Evolutionary conservation across 2,797 vertebrate species (phyloP), one percentile per base, ranked within the genome.

Genomic region (Muraenolepis orangiensis): DNA sequence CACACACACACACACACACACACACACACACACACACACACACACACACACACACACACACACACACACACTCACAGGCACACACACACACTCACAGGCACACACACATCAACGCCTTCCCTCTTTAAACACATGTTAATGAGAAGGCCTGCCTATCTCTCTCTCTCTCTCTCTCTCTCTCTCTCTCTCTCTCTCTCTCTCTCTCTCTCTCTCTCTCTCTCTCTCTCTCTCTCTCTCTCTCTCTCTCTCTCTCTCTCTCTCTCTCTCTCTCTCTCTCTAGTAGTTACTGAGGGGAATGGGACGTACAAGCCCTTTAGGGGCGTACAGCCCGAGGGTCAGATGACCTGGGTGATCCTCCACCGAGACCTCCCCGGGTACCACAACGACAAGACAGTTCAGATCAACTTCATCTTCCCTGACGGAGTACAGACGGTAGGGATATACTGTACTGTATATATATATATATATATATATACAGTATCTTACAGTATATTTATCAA

Each of bases 381-480:
- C 2, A 1, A 85, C 0, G 79, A 72, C 76, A 86, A 90, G 77
- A 91, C 90, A 2, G 28, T 93, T 10, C 81, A 92, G 81, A 83
- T 92, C 29, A 86, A 28, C 80, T 92, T 78, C 71, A 74, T 78
- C 13, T 92, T 93, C 77, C 78, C 78, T 0, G 87, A 88, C 16
- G 93, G 93, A 69, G 83, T 84, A 67, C 93, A 93, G 67, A 86
- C 69, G 20, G 93, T 93, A 83, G 81, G 84, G 26, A 66, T 16
- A n/a, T n/a, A n/a, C n/a, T n/a, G n/a, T n/a, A n/a, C n/a, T n/a
- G n/a, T n/a, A n/a, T n/a, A n/a, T n/a, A n/a, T n/a, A n/a, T n/a
- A n/a, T n/a, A n/a, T n/a, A n/a, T n/a, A n/a, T n/a, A n/a, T n/a
- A n/a, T n/a, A n/a, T n/a, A n/a, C n/a, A n/a, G n/a, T n/a, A n/a